Evolutionary conservation across 1,140 invertebrate genomes (phyloP).

Genomic region (Zophobas atratus): DNA sequence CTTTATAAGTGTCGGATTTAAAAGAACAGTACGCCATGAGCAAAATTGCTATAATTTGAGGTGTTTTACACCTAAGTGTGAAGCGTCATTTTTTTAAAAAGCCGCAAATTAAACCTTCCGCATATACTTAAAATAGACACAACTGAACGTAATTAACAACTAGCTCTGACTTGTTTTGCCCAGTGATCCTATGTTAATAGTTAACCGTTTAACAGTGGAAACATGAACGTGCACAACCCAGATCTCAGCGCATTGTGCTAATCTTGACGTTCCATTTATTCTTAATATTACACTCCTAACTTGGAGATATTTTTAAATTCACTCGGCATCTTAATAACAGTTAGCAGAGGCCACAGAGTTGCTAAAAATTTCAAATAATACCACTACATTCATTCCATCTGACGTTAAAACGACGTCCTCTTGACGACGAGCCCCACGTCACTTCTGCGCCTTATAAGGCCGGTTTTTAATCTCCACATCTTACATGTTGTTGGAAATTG

Average conservation of each 20-base stretch:
- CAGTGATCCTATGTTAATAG: slow-evolving; percentile 31
- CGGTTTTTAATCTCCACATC: too few relatives aligned
- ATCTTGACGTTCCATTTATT: slow-evolving; percentile 1
- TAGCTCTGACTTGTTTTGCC: slow-evolving; percentile 9
- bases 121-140: slow-evolving; percentile 7
- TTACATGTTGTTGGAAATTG: too few relatives aligned
- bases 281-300: not conserved
- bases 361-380: not conserved
- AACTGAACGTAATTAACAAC: slow-evolving; percentile 21
- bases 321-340: slow-evolving; percentile 10
- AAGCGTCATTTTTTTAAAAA: slow-evolving; percentile 12
- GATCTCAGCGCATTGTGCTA: not conserved
- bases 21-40: slow-evolving; percentile 7
- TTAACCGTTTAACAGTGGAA: slow-evolving; percentile 27
- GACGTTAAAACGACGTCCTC: too few relatives aligned
- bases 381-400: too few relatives aligned
- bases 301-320: slow-evolving; percentile 9
- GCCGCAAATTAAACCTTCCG: slow-evolving; percentile 9
- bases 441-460: too few relatives aligned
- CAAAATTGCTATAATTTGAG: slow-evolving; percentile 26
- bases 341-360: not conserved
- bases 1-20: slow-evolving; percentile 12
- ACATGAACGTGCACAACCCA: slow-evolving; percentile 25
- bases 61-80: slow-evolving; percentile 22
- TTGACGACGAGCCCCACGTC: too few relatives aligned